Conservation (phyloP, 1,140 invertebrate species). For the Drosophila grimshawi region DNA sequence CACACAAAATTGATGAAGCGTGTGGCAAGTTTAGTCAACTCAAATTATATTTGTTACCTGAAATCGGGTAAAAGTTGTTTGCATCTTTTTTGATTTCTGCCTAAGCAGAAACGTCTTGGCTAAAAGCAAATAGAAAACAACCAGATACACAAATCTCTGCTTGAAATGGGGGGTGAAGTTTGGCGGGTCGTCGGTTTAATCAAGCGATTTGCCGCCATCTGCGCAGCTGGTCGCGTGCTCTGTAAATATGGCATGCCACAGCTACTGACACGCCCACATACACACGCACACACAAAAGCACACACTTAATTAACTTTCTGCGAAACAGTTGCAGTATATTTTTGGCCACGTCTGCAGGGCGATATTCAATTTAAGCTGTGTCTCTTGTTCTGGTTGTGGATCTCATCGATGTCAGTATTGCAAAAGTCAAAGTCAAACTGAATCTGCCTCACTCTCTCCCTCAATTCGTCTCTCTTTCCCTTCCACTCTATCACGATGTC, state of each 20-base stretch:
- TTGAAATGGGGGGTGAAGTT: not conserved
- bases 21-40: conserved; percentile 18
- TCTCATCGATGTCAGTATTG: conserved; percentile 26
- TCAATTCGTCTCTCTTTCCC: not conserved
- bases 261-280: conserved; percentile 30
- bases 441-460: not conserved
- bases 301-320: conserved; percentile 55
- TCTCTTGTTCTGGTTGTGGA: not conserved
- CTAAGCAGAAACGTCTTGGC: not conserved
- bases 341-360: conserved; percentile 24
- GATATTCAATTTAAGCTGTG: conserved; percentile 45
- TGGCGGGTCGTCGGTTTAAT: conserved; percentile 36
- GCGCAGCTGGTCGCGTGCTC: conserved; percentile 19
- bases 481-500: not conserved
- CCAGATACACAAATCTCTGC: conserved; percentile 27
- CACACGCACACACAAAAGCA: conserved; percentile 15
- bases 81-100: not conserved
- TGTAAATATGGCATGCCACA: conserved; percentile 20
- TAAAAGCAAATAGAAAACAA: conserved; percentile 36
- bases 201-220: conserved; percentile 34
- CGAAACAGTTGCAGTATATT: conserved; percentile 29
- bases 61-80: conserved; percentile 45
- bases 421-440: conserved; percentile 40
- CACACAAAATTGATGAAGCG: conserved; percentile 26
- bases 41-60: conserved; percentile 41